Evolutionary conservation across 2,797 vertebrate species (phyloP).

Genomic region (Galagoides demidoff): DNA sequence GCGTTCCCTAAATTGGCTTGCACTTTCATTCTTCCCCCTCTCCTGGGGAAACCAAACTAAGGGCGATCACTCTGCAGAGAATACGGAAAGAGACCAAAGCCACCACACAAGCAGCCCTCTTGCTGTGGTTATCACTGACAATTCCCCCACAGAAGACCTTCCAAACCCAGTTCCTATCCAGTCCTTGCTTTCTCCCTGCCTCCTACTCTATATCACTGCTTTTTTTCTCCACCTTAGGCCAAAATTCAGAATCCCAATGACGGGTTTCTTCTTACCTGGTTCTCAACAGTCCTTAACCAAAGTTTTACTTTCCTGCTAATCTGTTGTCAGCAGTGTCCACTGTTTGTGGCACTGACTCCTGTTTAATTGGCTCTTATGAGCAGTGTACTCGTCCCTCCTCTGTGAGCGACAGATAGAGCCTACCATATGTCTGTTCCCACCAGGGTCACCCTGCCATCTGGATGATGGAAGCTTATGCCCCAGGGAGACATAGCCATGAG

Average conservation of each 20-base stretch:
- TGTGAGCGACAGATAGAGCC: constrained; percentile 67
- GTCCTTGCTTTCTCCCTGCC: background rate
- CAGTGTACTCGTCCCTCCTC: constrained; percentile 70
- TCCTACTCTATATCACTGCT: background rate
- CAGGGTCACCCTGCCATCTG: constrained; percentile 85
- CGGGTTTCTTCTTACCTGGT: background rate
- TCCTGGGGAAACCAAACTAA: background rate
- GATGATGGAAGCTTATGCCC: constrained; percentile 80
- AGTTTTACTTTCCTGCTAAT: constrained; percentile 43
- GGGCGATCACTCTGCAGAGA: background rate
- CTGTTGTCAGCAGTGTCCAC: constrained; percentile 61
- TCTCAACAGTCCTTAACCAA: background rate
- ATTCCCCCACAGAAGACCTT: background rate
- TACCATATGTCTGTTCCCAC: constrained; percentile 85
- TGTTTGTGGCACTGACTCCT: constrained; percentile 61
- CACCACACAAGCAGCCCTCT: background rate
- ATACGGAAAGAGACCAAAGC: background rate
- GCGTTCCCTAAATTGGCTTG: background rate
- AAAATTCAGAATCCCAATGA: background rate
- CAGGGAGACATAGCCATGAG: constrained; percentile 83
- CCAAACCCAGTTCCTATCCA: background rate
- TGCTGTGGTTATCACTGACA: background rate
- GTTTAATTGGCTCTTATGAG: constrained; percentile 64
- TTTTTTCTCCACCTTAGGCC: background rate
- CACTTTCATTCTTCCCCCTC: background rate